Conservation (phyloP, 2,113 vertebrate species). For the Peucedramus taeniatus region DNA sequence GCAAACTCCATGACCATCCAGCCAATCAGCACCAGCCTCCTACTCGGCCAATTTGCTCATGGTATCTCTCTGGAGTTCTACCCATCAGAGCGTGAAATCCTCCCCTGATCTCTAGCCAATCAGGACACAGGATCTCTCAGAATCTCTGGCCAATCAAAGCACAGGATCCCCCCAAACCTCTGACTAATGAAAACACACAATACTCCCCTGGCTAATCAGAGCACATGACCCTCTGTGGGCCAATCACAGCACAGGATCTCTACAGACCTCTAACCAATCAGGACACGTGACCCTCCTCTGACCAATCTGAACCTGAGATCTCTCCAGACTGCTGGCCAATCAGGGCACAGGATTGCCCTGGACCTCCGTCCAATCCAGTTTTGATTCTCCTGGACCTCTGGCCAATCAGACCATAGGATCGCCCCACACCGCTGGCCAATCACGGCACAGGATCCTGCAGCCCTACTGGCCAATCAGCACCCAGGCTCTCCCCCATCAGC, state of each 20-base stretch:
- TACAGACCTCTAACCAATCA: not conserved
- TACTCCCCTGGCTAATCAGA: not conserved
- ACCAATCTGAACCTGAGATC: not conserved
- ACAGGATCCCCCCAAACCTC: too few species aligned
- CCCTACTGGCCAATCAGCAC: not conserved
- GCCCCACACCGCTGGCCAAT: not conserved
- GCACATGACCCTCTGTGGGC: not conserved
- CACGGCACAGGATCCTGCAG: not conserved
- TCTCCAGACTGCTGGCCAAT: not conserved
- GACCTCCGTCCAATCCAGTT: not conserved
- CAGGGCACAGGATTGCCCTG: not conserved
- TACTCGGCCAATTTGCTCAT: too few species aligned
- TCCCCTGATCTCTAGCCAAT: not conserved
- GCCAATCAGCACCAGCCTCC: not conserved
- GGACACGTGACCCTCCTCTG: not conserved
- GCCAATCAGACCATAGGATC: not conserved
- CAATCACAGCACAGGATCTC: not conserved
- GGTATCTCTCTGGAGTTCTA: accelerated
- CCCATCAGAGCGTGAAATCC: not conserved
- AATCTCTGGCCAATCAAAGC: not conserved
- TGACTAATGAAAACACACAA: not conserved
- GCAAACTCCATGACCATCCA: not conserved
- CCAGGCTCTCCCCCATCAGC: not conserved
- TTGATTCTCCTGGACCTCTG: not conserved
- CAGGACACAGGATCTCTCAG: too few species aligned